phyloP scores from a whole-genome alignment of 2,888 invertebrate species.

The Coleophora flavipennella region DNA sequence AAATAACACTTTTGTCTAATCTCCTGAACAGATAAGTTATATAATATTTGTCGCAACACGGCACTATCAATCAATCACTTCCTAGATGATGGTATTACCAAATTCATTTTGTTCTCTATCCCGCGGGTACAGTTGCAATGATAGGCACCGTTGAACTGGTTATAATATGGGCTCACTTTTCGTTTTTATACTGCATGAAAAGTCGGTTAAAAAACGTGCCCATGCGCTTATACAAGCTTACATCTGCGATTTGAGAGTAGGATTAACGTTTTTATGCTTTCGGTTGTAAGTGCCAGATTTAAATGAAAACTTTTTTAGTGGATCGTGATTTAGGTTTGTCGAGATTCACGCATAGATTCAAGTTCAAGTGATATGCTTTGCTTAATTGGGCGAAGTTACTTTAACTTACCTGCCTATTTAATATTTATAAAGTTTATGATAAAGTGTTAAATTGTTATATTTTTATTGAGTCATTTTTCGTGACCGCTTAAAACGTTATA shows the following conservation, averaged over 20 bases:
- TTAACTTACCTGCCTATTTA: no score
- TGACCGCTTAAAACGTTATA: no score
- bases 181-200: conserved; percentile 58
- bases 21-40: not conserved
- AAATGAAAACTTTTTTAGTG: not conserved
- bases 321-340: conserved; percentile 19
- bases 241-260: conserved; percentile 13
- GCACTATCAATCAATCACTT: conserved; percentile 7
- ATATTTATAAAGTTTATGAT: no score
- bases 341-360: conserved; percentile 36
- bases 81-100: conserved; percentile 32
- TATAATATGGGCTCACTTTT: conserved; percentile 32
- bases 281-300: not conserved
- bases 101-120: conserved; percentile 35
- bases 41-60: conserved; percentile 5
- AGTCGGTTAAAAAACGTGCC: conserved; percentile 58
- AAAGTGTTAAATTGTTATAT: no score
- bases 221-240: conserved; percentile 27
- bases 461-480: no score
- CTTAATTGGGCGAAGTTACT: no score
- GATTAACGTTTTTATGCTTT: not conserved
- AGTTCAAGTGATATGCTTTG: conserved; percentile 31
- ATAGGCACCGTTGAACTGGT: conserved; percentile 46
- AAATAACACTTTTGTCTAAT: conserved; percentile 3
- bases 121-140: conserved; percentile 33